Base-by-base conservation (phyloP, 2,888 invertebrate species). In the Monoplex corrugatus region DNA sequence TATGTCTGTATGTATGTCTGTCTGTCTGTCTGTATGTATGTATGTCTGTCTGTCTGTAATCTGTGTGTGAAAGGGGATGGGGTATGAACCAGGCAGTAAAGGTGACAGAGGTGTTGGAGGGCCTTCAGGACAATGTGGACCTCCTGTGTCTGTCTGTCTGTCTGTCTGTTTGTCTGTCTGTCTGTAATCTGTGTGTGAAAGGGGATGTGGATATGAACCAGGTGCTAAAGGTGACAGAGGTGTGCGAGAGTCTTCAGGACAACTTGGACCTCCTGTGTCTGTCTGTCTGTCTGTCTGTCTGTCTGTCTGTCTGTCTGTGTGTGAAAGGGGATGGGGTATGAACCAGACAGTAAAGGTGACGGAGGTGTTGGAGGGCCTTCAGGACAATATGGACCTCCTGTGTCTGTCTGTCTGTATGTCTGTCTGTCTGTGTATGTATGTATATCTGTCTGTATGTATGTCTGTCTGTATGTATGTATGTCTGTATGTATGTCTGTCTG, bases 111-210 rank as follows among this genome's bases (percentile, higher is more conserved):
- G 95, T 32, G 85, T 94, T 86, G 95, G 95, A 19, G 97, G 93
- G 0, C 97, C 97, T 0, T 97, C 97, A 75, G 98, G 98, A 90
- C 97, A 98, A 92, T 98, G 98, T 0, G 98, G 98, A 32, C 96
- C 97, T 57, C 96, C 98, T 94, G 98, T 98, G 50, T 92, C 94
- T n/a, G n/a, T n/a, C 50, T n/a, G n/a, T n/a, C n/a, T n/a, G n/a
- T n/a, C n/a, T n/a, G 50, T n/a, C n/a, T n/a, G n/a, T n/a, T n/a
- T n/a, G n/a, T n/a, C n/a, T n/a, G n/a, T n/a, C n/a, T n/a, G n/a
- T n/a, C n/a, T n/a, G n/a, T n/a, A n/a, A n/a, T n/a, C n/a, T n/a
- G n/a, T n/a, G n/a, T n/a, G 32, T 35, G 75, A 16, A 35, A 1
- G 75, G 13, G n/a, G n/a, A n/a, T n/a, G 10, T 1, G 75, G 72